phyloP scores from a whole-genome alignment of 2,888 invertebrate species.

The Rhabditoides inermis region DNA sequence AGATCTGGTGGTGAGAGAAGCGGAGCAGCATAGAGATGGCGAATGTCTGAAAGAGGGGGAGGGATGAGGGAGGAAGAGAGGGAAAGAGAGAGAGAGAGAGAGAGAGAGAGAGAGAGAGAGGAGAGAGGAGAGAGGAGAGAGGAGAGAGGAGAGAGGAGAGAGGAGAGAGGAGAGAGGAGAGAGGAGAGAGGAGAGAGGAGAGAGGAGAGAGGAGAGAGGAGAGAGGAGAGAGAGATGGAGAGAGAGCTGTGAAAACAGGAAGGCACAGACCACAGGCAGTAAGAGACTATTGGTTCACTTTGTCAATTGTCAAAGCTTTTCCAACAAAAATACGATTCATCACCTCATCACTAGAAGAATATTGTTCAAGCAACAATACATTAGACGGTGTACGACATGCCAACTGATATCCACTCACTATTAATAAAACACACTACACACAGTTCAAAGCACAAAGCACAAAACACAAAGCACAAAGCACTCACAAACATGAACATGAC shows the following conservation, averaged over 20 bases:
- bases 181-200: neutral
- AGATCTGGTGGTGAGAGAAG: slow-evolving; percentile 98
- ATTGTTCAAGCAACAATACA: no score
- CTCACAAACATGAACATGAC: slow-evolving; percentile 98
- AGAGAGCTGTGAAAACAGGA: neutral
- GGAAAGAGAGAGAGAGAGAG: neutral
- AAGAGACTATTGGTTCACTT: no score
- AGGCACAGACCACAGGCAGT: neutral
- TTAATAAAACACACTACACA: neutral
- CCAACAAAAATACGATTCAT: neutral
- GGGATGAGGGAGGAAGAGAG: no score
- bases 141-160: neutral
- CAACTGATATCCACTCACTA: neutral
- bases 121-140: neutral
- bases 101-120: neutral
- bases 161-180: neutral
- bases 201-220: neutral
- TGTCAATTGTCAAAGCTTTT: no score
- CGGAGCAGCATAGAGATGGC: slow-evolving; percentile 93
- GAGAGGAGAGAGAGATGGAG: neutral
- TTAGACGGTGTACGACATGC: no score
- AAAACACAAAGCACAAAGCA: slow-evolving; percentile 52
- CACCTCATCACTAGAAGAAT: no score
- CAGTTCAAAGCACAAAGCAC: neutral
- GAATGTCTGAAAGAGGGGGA: slow-evolving; percentile 71